Conservation (phyloP, 2,888 invertebrate species). For the Noctua janthina region DNA sequence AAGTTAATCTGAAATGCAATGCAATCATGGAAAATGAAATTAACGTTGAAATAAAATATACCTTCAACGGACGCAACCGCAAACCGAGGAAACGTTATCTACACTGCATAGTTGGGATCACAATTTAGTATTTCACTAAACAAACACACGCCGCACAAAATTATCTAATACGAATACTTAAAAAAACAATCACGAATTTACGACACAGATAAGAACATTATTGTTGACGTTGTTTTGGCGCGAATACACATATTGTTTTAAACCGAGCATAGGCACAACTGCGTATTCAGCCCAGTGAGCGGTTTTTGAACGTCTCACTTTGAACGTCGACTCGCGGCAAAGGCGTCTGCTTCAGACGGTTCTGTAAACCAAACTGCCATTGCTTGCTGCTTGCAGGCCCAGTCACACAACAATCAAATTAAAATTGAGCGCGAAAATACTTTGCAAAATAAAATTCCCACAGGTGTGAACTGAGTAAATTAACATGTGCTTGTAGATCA, state of each 20-base stretch:
- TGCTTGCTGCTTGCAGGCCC: constrained; percentile 51
- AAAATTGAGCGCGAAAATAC: constrained; percentile 53
- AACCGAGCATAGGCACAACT: constrained; percentile 40
- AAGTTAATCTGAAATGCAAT: constrained; percentile 17
- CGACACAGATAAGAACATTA: constrained; percentile 50
- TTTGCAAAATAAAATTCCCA: constrained; percentile 32
- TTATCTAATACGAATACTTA: constrained; percentile 65
- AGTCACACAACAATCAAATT: constrained; percentile 57
- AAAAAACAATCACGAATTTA: constrained; percentile 48
- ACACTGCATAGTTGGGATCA: constrained; percentile 79
- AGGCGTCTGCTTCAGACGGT: constrained; percentile 77
- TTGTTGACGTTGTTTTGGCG: constrained; percentile 48
- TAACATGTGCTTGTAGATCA: constrained; percentile 27
- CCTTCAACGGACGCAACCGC: constrained; percentile 79
- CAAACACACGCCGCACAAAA: constrained; percentile 79
- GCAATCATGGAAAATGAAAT: constrained; percentile 25
- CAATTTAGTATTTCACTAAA: constrained; percentile 79
- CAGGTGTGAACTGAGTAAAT: constrained; percentile 39
- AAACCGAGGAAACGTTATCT: constrained; percentile 83
- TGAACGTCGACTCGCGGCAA: constrained; percentile 63
- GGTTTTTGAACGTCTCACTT: constrained; percentile 70
- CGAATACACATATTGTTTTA: constrained; percentile 50
- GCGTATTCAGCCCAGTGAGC: constrained; percentile 52
- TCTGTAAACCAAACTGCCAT: constrained; percentile 77
- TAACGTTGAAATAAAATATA: constrained; percentile 73